phyloP scores from a whole-genome alignment of 2,888 invertebrate genomes.

The Spodoptera picta region DNA sequence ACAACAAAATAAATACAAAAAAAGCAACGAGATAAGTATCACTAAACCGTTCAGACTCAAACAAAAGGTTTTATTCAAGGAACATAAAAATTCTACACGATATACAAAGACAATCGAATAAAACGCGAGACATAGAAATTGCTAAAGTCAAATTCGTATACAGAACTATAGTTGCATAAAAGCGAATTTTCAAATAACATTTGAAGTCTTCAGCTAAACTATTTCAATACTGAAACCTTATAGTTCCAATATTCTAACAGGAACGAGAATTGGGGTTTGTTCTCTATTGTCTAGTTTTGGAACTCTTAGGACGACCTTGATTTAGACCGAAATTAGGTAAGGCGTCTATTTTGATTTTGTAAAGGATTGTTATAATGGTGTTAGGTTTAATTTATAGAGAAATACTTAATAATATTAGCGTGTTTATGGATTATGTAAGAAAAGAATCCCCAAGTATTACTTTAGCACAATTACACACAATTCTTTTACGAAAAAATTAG shows the following conservation, averaged over 20 bases:
- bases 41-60: not conserved
- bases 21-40: slow-evolving; percentile 1
- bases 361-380: too few species aligned
- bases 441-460: too few species aligned
- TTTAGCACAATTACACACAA: too few species aligned
- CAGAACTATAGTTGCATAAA: slow-evolving; percentile 25
- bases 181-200: slow-evolving; percentile 45
- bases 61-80: slow-evolving; percentile 1
- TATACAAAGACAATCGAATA: slow-evolving; percentile 28
- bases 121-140: slow-evolving; percentile 22
- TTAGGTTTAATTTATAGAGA: too few species aligned
- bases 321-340: too few species aligned
- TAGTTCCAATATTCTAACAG: slow-evolving; percentile 53
- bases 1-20: too few species aligned
- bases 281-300: slow-evolving; percentile 25
- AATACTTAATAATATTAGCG: too few species aligned
- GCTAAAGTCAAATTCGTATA: slow-evolving; percentile 22
- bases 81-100: slow-evolving; percentile 10
- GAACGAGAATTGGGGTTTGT: slow-evolving; percentile 35
- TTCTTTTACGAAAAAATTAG: too few species aligned
- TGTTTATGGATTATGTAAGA: too few species aligned
- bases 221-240: slow-evolving; percentile 58
- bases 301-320: slow-evolving; percentile 8
- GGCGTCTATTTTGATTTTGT: too few species aligned
- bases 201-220: slow-evolving; percentile 44